Conservation (phyloP, 2,113 vertebrate species). For the Thalassoma bifasciatum region DNA sequence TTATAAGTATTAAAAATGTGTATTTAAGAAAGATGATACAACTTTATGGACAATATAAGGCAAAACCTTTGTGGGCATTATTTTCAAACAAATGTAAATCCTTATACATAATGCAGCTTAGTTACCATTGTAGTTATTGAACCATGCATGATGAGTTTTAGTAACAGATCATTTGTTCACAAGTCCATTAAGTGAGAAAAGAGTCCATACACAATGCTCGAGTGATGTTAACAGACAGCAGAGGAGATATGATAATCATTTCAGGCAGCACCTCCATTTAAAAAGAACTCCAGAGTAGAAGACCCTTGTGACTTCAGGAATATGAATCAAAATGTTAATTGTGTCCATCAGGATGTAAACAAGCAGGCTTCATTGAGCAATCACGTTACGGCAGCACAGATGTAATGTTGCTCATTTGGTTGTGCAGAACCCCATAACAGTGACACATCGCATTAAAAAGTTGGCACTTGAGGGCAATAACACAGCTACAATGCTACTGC, state of each 20-base stretch:
- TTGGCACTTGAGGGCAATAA: slow-evolving; percentile 12
- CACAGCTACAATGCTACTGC: not conserved
- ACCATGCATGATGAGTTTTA: not conserved
- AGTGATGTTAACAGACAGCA: not conserved
- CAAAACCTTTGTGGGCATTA: not conserved
- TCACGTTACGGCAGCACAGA: not conserved
- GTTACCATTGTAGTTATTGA: not conserved
- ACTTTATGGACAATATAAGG: not conserved
- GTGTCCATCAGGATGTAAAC: not conserved
- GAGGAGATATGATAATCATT: not conserved
- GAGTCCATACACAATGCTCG: slow-evolving; percentile 2
- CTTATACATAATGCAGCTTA: not conserved
- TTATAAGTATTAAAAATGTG: not conserved
- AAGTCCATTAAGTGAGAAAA: not conserved
- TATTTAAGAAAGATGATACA: not conserved
- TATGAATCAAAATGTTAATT: not conserved
- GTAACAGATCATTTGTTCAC: slow-evolving; percentile 8
- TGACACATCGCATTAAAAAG: slow-evolving; percentile 19
- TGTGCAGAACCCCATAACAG: slow-evolving; percentile 8
- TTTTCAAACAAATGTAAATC: slow-evolving; percentile 3
- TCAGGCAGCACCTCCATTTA: not conserved
- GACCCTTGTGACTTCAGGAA: not conserved
- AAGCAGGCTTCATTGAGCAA: not conserved
- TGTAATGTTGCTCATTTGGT: not conserved
- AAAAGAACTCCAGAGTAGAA: not conserved